A percentile compares a stretch with the other conserved stretches of the same genome.
Evolutionary conservation across 1,140 invertebrate species (phyloP).

Genomic region (Yoshiicerus persimilis): DNA sequence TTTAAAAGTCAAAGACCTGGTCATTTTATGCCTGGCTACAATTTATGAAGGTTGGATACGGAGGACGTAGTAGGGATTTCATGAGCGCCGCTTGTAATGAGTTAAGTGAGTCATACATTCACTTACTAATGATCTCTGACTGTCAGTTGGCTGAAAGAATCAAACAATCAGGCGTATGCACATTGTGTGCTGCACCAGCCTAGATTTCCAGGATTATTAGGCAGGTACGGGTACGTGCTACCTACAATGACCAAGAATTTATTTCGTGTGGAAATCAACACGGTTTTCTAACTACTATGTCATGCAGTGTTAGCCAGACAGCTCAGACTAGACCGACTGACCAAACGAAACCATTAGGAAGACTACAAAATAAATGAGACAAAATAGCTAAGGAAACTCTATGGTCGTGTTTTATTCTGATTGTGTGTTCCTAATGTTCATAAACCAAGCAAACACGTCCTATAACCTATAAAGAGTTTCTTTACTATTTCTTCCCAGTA

Average conservation of each 20-base stretch:
- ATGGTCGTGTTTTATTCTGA: background rate
- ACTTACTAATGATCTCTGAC: background rate
- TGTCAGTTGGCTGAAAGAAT: background rate
- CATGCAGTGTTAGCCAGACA: background rate
- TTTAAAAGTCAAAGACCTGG: background rate
- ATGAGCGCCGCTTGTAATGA: background rate
- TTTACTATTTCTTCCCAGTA: no score
- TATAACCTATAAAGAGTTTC: no score
- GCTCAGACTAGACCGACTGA: background rate
- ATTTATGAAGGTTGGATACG: background rate
- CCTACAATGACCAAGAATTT: background rate
- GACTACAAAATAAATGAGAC: constrained; percentile 8
- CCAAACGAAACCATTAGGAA: background rate
- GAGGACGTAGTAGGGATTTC: background rate
- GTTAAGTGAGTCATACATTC: background rate
- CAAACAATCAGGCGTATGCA: background rate
- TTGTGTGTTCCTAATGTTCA: background rate
- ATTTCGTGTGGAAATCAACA: background rate
- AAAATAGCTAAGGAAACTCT: background rate
- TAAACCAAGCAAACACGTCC: background rate
- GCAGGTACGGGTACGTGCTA: background rate
- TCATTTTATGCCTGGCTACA: background rate
- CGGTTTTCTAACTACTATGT: background rate
- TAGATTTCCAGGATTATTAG: background rate
- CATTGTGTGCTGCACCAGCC: background rate